Conservation (phyloP, 2,797 vertebrate species). For the Smutsia temminckii region DNA sequence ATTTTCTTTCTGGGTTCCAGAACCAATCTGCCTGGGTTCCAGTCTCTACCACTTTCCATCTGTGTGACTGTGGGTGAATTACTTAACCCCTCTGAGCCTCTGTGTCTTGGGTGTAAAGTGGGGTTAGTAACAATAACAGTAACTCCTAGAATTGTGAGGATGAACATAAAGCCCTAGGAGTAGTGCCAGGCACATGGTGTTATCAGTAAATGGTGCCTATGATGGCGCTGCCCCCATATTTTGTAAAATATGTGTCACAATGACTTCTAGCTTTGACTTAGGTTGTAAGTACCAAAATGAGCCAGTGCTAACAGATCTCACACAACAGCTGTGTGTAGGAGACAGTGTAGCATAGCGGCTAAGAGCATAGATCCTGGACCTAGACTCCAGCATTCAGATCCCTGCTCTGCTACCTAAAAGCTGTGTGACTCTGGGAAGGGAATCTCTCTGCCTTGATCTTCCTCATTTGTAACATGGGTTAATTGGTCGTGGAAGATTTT, state of each 20-base stretch:
- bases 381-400: neutral
- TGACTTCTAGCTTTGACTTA: neutral
- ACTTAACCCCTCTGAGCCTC: neutral
- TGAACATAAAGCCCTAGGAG: neutral
- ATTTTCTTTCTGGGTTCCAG: neutral
- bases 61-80: neutral
- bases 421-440: no score
- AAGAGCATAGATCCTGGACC: neutral
- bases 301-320: neutral
- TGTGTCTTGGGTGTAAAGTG: neutral
- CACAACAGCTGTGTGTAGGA: neutral
- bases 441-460: neutral
- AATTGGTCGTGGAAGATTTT: neutral
- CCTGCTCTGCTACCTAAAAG: no score
- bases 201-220: neutral
- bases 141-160: neutral
- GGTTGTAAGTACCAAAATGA: neutral
- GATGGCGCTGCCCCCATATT: neutral
- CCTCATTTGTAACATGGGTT: neutral
- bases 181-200: neutral
- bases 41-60: neutral
- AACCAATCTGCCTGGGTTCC: neutral
- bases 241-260: neutral
- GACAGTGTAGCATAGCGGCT: neutral
- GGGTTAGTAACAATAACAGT: neutral